Evolutionary conservation across 2,888 invertebrate genomes (phyloP).

Genomic region (Thecocarcelia acutangulata): DNA sequence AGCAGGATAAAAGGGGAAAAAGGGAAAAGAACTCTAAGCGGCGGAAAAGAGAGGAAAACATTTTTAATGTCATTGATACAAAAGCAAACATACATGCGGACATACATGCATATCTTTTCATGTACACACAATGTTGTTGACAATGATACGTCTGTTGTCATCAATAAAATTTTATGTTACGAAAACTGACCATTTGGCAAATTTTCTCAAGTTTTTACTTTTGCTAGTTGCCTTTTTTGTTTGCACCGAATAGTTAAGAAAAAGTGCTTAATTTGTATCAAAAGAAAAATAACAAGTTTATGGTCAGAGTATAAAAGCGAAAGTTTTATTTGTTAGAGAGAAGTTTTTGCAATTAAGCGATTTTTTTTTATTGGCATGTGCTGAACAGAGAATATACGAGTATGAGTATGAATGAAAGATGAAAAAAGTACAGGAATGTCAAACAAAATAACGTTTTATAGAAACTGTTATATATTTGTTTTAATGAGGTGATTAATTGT

Average conservation of each 20-base stretch:
- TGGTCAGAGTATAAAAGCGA: not conserved
- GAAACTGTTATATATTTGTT: not conserved
- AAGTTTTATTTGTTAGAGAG: constrained; percentile 49
- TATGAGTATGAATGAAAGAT: too few relatives aligned
- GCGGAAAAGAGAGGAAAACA: constrained; percentile 1
- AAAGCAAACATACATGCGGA: not conserved
- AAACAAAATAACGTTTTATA: too few relatives aligned
- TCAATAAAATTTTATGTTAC: constrained; percentile 58
- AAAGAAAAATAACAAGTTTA: constrained; percentile 1
- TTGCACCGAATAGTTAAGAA: not conserved
- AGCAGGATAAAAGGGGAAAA: not conserved
- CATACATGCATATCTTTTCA: too few relatives aligned
- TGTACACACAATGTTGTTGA: constrained; percentile 41
- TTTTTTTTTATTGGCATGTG: constrained; percentile 21
- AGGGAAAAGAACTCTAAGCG: not conserved
- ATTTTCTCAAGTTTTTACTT: constrained; percentile 23
- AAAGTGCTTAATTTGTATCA: constrained; percentile 16
- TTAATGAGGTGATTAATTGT: not conserved
- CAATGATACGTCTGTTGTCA: constrained; percentile 62
- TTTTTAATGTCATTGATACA: constrained; percentile 46
- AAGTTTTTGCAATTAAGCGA: constrained; percentile 63
- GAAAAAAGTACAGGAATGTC: too few relatives aligned
- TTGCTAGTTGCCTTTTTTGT: not conserved
- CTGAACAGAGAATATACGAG: not conserved
- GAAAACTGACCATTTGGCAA: constrained; percentile 51